Conservation (phyloP, 2,888 invertebrate species). For the Empis livida region DNA sequence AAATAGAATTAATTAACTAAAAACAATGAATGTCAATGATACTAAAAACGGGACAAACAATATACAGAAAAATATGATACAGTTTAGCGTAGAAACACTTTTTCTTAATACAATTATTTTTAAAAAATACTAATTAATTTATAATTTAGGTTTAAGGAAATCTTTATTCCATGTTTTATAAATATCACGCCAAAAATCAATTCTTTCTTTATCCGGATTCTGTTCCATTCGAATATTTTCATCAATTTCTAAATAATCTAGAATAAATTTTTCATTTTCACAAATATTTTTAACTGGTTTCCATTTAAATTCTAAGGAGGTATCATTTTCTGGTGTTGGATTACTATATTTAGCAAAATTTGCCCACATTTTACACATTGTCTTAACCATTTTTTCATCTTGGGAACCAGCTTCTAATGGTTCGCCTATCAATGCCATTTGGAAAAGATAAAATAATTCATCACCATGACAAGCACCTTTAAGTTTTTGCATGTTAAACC, state of each 20-base stretch:
- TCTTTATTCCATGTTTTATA: constrained; percentile 17
- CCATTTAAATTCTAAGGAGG: constrained; percentile 12
- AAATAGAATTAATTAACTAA: too few relatives aligned
- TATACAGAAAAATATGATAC: too few relatives aligned
- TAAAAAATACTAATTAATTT: neutral
- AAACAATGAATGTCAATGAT: too few relatives aligned
- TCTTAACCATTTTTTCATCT: constrained; percentile 27
- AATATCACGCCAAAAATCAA: constrained; percentile 15
- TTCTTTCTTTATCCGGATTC: constrained; percentile 14
- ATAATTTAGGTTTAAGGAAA: constrained; percentile 9
- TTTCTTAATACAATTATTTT: too few relatives aligned
- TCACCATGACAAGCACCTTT: constrained; percentile 48
- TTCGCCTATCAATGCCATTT: constrained; percentile 17
- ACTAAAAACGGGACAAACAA: too few relatives aligned
- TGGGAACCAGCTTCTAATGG: constrained; percentile 13
- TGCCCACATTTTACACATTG: constrained; percentile 42
- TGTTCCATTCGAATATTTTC: constrained; percentile 7
- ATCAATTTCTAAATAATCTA: constrained; percentile 13
- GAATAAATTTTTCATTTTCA: constrained; percentile 6
- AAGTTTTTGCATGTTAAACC: constrained; percentile 31
- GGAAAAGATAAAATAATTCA: constrained; percentile 46
- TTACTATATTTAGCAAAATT: constrained; percentile 42
- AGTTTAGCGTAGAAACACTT: too few relatives aligned
- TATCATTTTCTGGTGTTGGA: constrained; percentile 7
- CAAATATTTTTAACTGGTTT: constrained; percentile 10